Base-by-base conservation (phyloP, 2,113 vertebrate species). In the Paratilapia polleni region DNA sequence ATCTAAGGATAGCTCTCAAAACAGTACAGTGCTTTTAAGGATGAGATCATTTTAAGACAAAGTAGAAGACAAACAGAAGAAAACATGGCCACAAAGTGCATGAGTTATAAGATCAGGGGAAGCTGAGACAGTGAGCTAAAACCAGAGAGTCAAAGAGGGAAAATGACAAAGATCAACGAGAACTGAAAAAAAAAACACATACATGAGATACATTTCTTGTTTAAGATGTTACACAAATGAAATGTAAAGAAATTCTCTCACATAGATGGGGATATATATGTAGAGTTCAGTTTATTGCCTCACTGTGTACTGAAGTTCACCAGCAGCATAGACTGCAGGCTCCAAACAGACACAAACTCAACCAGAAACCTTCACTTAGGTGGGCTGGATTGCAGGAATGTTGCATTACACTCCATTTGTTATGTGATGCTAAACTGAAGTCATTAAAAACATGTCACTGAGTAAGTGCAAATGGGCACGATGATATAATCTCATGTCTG, bases 171-270 rank as follows among this genome's bases (percentile, higher is more conserved):
- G 52, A 52, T 52, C 19, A 8, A 17, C 3, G 2, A 3, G 2
- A 19, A 17, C 15, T 49, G 47, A 56, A 31, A 31, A 31, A 56
- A 31, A 31, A 31, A 31, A 19, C 17, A 19, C 17, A 17, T 56
- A 56, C 52, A 56, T 56, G 52, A n/a, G 20, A 56, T 56, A 49
- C 52, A 20, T 8, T 54, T 20, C 0, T 0, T 13, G 2, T 52
- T 3, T 28, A 66, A 43, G 15, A 66, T 49, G 47, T 49, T 49
- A 2, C 24, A 49, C 24, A 31, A 31, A 47, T 52, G 24, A 17
- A 31, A 20, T 31, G 22, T 31, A 0, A n/a, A 54, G 19, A 54
- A 20, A 54, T 54, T 3, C 26, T 5, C 10, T 52, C 43, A 0
- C 26, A 9, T 15, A 17, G 47, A 4, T 15, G 47, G 47, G 47